phyloP scores from a whole-genome alignment of 2,797 vertebrate genomes.

The Bothrops alternatus region DNA sequence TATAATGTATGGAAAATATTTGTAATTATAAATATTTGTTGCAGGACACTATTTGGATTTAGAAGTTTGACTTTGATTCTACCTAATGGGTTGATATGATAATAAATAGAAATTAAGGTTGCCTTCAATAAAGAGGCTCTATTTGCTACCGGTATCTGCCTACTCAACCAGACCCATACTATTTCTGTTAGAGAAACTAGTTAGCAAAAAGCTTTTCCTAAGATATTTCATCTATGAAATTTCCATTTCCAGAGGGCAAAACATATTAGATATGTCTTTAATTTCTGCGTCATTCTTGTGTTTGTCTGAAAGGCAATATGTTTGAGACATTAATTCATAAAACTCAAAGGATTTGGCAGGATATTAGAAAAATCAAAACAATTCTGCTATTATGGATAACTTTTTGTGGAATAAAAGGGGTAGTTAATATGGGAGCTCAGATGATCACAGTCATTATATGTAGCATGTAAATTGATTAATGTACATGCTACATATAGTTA shows the following conservation, averaged over 20 bases:
- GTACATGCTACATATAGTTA: neutral
- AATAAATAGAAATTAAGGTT: neutral
- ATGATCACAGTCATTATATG: neutral
- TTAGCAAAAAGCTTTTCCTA: neutral
- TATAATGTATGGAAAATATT: neutral
- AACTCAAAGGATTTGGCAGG: constrained; percentile 2
- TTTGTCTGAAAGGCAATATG: constrained; percentile 24
- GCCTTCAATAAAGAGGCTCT: neutral
- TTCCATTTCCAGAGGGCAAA: constrained; percentile 10
- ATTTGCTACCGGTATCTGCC: neutral
- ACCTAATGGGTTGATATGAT: neutral
- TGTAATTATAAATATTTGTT: neutral
- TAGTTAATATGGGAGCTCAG: neutral
- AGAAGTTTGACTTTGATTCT: neutral
- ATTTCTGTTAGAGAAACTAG: neutral
- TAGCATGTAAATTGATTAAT: neutral
- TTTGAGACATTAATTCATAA: constrained; percentile 19
- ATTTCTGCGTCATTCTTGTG: constrained; percentile 10
- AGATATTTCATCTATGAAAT: constrained; percentile 9
- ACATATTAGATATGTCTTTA: constrained; percentile 12
- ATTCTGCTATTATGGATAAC: neutral
- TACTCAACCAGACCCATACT: neutral
- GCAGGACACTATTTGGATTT: neutral
- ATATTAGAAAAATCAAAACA: constrained; percentile 22
- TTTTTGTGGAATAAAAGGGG: neutral